Conservation (phyloP, 1,140 invertebrate genomes). For the Gonioctena quinquepunctata region DNA sequence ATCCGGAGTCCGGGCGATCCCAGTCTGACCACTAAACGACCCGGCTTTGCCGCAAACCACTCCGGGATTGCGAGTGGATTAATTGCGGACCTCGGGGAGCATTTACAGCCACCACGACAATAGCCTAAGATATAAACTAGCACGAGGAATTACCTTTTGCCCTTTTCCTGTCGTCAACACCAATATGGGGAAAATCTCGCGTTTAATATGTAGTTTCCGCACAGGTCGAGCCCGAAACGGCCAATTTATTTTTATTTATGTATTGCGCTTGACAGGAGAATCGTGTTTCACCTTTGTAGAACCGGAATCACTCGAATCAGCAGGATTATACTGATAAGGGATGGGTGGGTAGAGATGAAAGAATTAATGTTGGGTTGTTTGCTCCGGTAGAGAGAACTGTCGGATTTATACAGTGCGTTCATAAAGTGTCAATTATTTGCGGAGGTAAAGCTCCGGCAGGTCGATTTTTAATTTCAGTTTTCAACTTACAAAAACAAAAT, state of each 20-base stretch:
- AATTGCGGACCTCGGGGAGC: conserved; percentile 45
- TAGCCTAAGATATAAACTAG: conserved; percentile 47
- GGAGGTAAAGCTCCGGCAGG: no score
- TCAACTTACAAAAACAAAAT: no score
- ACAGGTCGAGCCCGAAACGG: neutral
- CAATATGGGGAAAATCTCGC: conserved; percentile 39
- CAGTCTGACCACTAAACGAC: conserved; percentile 16
- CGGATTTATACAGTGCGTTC: no score
- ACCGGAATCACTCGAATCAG: neutral
- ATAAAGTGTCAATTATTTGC: no score
- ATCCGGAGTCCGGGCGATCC: conserved; percentile 1
- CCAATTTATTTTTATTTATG: conserved; percentile 14
- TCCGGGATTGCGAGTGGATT: conserved; percentile 44
- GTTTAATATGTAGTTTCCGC: conserved; percentile 14
- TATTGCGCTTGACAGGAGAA: neutral
- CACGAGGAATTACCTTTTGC: conserved; percentile 32
- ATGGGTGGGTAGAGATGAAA: no score
- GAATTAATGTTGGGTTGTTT: no score
- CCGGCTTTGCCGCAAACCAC: conserved; percentile 37
- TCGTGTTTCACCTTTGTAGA: neutral
- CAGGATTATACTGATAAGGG: no score
- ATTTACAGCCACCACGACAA: conserved; percentile 42
- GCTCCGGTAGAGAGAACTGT: no score
- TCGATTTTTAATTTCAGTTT: no score
- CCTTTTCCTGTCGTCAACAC: conserved; percentile 44